Percentiles rank a stretch among this genome's conserved stretches.
phyloP scores from a whole-genome alignment of 2,113 vertebrate species.

The Stercorarius parasiticus region DNA sequence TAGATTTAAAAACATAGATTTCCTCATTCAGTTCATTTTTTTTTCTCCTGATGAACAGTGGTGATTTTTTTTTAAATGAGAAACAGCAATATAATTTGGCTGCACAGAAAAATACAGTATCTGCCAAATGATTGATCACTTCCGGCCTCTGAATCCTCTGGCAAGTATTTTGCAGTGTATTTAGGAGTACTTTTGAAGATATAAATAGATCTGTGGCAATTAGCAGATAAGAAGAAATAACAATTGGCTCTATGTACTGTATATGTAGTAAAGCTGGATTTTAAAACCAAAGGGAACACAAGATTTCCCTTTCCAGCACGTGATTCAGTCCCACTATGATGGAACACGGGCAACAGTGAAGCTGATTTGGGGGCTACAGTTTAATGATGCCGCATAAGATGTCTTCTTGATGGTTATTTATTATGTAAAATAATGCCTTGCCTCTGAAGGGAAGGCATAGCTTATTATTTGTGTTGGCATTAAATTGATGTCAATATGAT shows the following conservation, averaged over 20 bases:
- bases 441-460: not conserved
- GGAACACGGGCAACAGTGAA: not conserved
- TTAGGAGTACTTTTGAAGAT: not conserved
- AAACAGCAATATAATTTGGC: not conserved
- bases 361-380: not conserved
- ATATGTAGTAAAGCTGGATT: not conserved
- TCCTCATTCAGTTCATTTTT: not conserved
- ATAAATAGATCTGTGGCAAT: slow-evolving; percentile 44
- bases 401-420: not conserved
- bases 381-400: not conserved
- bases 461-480: not conserved
- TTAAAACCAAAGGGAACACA: not conserved
- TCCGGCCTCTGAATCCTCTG: not conserved
- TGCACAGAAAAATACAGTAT: not conserved
- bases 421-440: not conserved
- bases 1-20: not conserved
- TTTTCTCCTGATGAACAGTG: not conserved
- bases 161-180: not conserved
- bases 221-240: slow-evolving; percentile 17
- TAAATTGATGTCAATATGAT: not conserved
- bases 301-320: not conserved
- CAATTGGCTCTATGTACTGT: not conserved
- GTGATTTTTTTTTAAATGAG: not conserved
- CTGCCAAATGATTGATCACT: slow-evolving; percentile 13
- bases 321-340: not conserved